phyloP scores from a whole-genome alignment of 2,797 vertebrate genomes.

The Etheostoma perlongum region DNA sequence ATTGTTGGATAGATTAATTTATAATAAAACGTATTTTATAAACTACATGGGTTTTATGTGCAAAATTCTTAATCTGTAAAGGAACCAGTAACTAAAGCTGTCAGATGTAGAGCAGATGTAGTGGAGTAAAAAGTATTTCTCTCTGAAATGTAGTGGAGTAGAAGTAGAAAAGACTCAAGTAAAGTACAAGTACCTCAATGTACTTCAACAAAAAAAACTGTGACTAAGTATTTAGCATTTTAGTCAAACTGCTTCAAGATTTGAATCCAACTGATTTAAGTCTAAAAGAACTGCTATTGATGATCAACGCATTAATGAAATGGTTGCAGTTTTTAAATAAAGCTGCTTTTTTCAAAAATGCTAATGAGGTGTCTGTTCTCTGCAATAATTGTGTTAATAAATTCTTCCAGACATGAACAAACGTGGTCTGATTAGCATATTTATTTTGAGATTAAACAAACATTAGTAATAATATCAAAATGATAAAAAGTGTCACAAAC shows the following conservation, averaged over 20 bases:
- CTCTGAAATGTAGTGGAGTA: no score
- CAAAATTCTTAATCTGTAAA: no score
- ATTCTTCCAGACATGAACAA: constrained; percentile 5
- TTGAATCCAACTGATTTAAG: neutral
- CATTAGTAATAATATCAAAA: neutral
- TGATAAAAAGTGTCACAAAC: neutral
- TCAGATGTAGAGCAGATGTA: no score
- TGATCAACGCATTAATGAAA: neutral
- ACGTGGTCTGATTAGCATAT: constrained; percentile 10
- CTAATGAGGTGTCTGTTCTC: neutral
- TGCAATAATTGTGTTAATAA: neutral
- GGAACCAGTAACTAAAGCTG: no score
- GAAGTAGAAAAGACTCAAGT: no score
- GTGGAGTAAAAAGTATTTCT: no score
- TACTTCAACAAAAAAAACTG: no score
- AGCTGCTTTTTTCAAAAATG: neutral
- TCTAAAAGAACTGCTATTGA: neutral
- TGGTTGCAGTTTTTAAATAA: neutral
- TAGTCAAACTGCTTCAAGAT: neutral
- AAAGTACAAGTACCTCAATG: no score
- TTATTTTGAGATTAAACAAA: constrained; percentile 1
- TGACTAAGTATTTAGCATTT: no score
- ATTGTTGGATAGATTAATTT: no score
- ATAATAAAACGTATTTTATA: no score
- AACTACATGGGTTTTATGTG: no score